A percentile compares a stretch with the other conserved stretches of the same genome.
Evolutionary conservation across 2,113 vertebrate species (phyloP).

Genomic region (Atrichornis clamosus): DNA sequence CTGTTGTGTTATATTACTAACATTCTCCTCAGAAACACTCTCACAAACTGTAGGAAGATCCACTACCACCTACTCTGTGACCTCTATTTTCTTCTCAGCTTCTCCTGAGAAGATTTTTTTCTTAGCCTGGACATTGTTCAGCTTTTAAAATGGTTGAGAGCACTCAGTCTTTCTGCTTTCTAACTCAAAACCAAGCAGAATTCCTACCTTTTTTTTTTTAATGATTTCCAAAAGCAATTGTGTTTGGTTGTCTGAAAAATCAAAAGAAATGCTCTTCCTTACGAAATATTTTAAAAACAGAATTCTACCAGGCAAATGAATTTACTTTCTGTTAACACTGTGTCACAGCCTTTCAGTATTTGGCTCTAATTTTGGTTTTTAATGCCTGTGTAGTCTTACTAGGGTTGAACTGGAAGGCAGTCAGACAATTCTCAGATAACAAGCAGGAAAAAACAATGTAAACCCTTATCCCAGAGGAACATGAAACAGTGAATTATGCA

Average conservation of each 20-base stretch:
- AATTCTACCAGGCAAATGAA: not conserved
- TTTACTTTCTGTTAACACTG: not conserved
- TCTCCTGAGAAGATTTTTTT: not conserved
- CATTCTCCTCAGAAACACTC: not conserved
- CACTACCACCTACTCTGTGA: not conserved
- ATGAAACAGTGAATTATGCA: slow-evolving; percentile 10
- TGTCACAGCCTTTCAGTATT: not conserved
- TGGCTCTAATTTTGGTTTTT: not conserved
- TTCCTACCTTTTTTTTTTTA: not conserved
- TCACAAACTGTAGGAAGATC: not conserved
- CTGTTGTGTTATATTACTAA: not conserved
- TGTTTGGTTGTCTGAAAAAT: not conserved
- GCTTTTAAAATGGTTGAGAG: not conserved
- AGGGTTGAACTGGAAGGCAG: not conserved
- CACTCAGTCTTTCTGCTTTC: not conserved
- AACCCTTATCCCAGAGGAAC: not conserved
- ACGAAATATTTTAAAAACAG: not conserved
- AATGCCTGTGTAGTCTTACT: not conserved
- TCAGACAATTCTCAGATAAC: not conserved
- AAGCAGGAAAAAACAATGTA: not conserved
- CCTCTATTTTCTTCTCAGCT: not conserved
- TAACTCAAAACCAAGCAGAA: not conserved
- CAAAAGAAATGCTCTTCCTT: not conserved
- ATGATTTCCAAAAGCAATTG: not conserved
- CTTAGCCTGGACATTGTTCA: not conserved